Percentiles rank a stretch among this genome's conserved stretches.
These are phyloP conservation scores for Pipistrellus pipistrellus DNA, from an alignment of 2,797 vertebrate genomes.

Conservation along the genomic window DNA sequence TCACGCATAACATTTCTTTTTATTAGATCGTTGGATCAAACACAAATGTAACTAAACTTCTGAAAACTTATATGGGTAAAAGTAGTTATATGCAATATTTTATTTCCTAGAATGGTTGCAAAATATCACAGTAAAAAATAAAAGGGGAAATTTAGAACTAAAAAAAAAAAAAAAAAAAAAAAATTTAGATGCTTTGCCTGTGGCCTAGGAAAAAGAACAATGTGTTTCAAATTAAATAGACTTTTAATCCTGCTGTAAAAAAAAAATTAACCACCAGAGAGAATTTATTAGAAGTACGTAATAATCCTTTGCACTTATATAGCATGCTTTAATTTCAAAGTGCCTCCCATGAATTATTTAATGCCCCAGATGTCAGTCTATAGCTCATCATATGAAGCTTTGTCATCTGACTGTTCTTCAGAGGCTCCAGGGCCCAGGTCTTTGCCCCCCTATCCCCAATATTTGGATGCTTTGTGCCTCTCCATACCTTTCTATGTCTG, in stretches of 20 bases:
- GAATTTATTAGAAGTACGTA: slow-evolving; percentile 13
- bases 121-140: slow-evolving; percentile 52
- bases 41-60: slow-evolving; percentile 68
- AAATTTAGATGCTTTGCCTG: not conserved
- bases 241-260: not conserved
- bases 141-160: slow-evolving; percentile 27
- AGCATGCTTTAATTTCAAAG: slow-evolving; percentile 7
- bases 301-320: not conserved
- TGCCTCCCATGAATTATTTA: not conserved
- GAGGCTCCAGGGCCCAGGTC: not conserved
- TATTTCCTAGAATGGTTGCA: not conserved
- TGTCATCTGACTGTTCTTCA: not conserved
- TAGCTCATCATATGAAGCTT: not conserved
- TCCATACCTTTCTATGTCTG: not conserved
- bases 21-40: slow-evolving; percentile 23
- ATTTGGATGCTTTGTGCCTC: not conserved
- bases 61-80: slow-evolving; percentile 11
- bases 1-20: slow-evolving; percentile 38
- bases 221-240: slow-evolving; percentile 42
- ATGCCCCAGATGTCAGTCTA: not conserved
- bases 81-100: not conserved
- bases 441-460: not conserved
- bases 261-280: not conserved
- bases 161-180: not conserved
- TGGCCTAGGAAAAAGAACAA: not conserved